Base-by-base conservation (phyloP, 2,113 vertebrate species). In the Grammatotria lemairii region DNA sequence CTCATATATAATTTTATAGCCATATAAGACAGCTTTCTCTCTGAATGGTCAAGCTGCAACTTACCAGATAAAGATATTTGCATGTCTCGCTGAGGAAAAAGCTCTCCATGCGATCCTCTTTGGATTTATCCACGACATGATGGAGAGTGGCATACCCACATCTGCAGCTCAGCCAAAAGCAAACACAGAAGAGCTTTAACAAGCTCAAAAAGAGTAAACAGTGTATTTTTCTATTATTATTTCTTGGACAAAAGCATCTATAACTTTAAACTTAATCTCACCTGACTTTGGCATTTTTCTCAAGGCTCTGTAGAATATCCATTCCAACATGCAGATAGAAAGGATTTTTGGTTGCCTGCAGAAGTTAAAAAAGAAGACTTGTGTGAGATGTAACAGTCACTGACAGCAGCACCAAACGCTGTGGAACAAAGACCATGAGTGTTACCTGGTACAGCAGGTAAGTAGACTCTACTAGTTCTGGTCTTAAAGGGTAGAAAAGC, bases 21-120 rank as follows among this genome's bases (percentile, higher is more conserved):
- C 45, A 78, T 31, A 19, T 78, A 31, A 47, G 42, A 31, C 23
- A 49, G 73, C 16, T 31, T 19, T 31, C 26, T 78, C 1, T 70
- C 35, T 53, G 26, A 38, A 42, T 40, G 13, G 26, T 83, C 23
- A 7, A 14, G 13, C 13, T 40, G 26, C 7, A 78, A 96, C 97
- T 0, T 94, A 99, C 99, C 97, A 99, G 94, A 89, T 97, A 99
- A 90, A 99, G 93, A 89, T 99, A 99, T 96, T 99, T 99, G 93
- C 99, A 99, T 3, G 99, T 99, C 94, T 99, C 99, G 28, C 99
- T 99, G 94, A 99, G 98, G 70, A 99, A 99, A 91, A 99, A 99
- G 94, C 99, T 99, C 96, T 99, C 99, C 99, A 99, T 99, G 9
- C 99, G 97, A 96, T 99, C 99, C 86, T 99, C 99, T 96, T 98